Conservation (phyloP, 2,888 invertebrate species). For the Heliconius hortense region DNA sequence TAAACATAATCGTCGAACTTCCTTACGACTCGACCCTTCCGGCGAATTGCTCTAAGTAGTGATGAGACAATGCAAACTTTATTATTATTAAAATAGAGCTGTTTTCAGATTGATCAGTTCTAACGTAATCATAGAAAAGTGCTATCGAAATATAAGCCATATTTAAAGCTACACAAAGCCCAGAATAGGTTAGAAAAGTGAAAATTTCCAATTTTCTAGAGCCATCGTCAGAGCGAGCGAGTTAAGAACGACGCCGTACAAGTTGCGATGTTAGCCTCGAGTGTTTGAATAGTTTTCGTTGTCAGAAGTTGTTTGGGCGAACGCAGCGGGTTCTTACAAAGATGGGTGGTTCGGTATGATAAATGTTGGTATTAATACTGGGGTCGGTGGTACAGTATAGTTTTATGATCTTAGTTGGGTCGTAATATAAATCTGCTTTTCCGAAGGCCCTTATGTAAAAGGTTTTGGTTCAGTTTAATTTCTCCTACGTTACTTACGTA, state of each 20-base stretch:
- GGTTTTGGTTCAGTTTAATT: constrained; percentile 35
- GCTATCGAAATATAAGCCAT: constrained; percentile 36
- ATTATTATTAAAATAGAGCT: constrained; percentile 53
- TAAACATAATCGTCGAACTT: constrained; percentile 82
- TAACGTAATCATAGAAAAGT: constrained; percentile 39
- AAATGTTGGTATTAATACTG: constrained; percentile 79
- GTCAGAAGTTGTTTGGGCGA: constrained; percentile 75
- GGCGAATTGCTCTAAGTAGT: constrained; percentile 62
- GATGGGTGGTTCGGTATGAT: constrained; percentile 71
- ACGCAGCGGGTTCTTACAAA: constrained; percentile 79
- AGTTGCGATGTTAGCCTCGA: constrained; percentile 76
- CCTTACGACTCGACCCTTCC: constrained; percentile 82
- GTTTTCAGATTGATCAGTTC: constrained; percentile 41
- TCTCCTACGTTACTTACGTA: constrained; percentile 19
- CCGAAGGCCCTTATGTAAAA: constrained; percentile 55
- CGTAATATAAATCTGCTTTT: constrained; percentile 79
- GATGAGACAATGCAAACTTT: constrained; percentile 55
- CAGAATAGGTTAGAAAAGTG: constrained; percentile 44
- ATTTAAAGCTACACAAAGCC: constrained; percentile 28
- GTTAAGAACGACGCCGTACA: constrained; percentile 77
- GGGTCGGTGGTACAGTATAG: constrained; percentile 73
- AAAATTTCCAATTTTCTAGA: constrained; percentile 77
- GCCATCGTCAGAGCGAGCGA: constrained; percentile 76
- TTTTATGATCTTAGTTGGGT: constrained; percentile 82
- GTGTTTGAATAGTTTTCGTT: constrained; percentile 75